Conservation (phyloP, 2,888 invertebrate species). For the Yponomeuta evonymella region DNA sequence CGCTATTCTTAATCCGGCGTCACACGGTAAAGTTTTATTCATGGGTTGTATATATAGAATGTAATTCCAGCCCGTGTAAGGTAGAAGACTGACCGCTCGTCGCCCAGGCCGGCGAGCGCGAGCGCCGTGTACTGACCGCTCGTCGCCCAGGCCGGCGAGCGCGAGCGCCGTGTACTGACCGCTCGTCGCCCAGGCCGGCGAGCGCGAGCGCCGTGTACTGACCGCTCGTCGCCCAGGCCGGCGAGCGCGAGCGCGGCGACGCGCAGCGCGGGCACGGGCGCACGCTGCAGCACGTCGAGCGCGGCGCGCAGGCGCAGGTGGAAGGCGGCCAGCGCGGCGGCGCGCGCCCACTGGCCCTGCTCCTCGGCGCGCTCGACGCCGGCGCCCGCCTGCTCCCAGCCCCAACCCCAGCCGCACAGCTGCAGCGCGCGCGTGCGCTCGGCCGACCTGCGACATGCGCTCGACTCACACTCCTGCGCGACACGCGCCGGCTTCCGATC, state of each 20-base stretch:
- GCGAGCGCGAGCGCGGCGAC: conserved; percentile 77
- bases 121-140: too few species aligned
- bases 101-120: too few species aligned
- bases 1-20: too few species aligned
- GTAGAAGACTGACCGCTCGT: too few species aligned
- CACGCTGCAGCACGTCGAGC: conserved; percentile 89
- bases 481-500: conserved; percentile 15
- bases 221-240: conserved; percentile 83
- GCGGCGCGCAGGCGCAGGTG: conserved; percentile 90
- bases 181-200: conserved; percentile 84
- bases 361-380: conserved; percentile 80
- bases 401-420: conserved; percentile 93
- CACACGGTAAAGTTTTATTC: too few species aligned
- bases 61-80: too few species aligned
- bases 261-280: conserved; percentile 66
- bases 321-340: conserved; percentile 94
- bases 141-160: too few species aligned
- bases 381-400: conserved; percentile 77
- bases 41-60: too few species aligned
- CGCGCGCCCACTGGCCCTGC: conserved; percentile 83
- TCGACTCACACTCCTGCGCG: too few species aligned
- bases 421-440: conserved; percentile 88
- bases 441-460: conserved; percentile 70
- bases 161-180: too few species aligned
- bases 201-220: conserved; percentile 70